Evolutionary conservation across 2,888 invertebrate genomes (phyloP), one percentile per base, ranked within the genome.

Genomic region (Pteria penguin): DNA sequence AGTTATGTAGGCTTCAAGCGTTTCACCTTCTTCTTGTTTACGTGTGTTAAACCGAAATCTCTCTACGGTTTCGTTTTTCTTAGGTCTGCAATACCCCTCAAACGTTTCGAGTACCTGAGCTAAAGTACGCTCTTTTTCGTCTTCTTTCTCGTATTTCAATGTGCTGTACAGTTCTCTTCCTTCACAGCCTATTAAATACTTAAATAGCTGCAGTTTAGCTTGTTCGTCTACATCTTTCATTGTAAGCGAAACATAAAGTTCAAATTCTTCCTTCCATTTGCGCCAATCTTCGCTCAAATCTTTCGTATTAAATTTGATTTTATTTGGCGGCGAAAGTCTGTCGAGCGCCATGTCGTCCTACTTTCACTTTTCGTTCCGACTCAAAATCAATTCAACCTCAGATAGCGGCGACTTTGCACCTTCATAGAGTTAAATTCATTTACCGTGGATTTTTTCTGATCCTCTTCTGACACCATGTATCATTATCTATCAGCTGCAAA

Each of bases 21-120:
- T 63, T 36, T 77, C 72, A 61, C 33, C 58, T 54, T 52, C 55
- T 62, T 72, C 65, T 60, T 78, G 72, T 26, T 67, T 57, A 55
- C 75, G 62, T 31, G 33, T 52, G 52, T 76, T 76, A 33, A 76
- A 80, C 24, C 31, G 66, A 45, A 58, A 78, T 18, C 78, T 58
- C 66, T 81, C 80, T 62, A 66, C 76, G 18, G 55, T 78, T 31
- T 76, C 79, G 57, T 73, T 79, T 24, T 65, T 73, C 27, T 68
- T 62, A 36, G 73, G 68, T 54, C 76, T 63, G 66, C 68, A 72
- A 65, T 72, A 75, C 2, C 33, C 54, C 26, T 76, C 58, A 55
- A 81, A 66, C 57, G 65, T 61, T 45, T 62, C 36, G n/a, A 79
- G n/a, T 27, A 79, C 45, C 24, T 62, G 55, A 26, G 57, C 62